Evolutionary conservation across 2,888 invertebrate genomes (phyloP), one percentile per base, ranked within the genome.

Genomic region (Aricia artaxerxes): DNA sequence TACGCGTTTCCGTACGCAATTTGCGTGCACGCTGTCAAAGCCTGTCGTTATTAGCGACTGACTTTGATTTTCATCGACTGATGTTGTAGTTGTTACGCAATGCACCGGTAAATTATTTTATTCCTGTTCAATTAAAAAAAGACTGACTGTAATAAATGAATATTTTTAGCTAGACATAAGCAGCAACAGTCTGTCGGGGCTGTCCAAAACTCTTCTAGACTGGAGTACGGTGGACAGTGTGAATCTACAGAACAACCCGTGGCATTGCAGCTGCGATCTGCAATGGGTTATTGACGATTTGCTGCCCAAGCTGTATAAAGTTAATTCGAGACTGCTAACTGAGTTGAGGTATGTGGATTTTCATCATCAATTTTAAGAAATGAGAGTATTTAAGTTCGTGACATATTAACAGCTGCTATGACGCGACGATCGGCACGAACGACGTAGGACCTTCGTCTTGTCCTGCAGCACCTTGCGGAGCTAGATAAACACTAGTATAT

Each of bases 211-310:
- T 2, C 85, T 95, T n/a, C 85, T 93, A 1, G 87, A 89, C 77
- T 95, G 92, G 92, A 84, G 86, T 0, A 84, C 91, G 6, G 83
- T 83, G 1, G 91, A 92, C 6, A 94, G 92, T 0, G 91, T 95
- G 0, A 92, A 96, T 86, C 86, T 96, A 4, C 96, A 96, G 90
- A 91, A 90, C 82, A 96, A 96, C 87, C 96, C 96, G 1, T 96
- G 96, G 94, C 88, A 92, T 81, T 96, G 96, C 84, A 87, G 92
- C 81, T 96, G 96, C 84, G 90, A 93, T 61, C 86, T 96, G 84
- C 95, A 96, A 84, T 96, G 96, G 95, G 86, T 96, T 82, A 86
- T 96, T 35, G 93, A 95, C 75, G 91, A 93, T 40, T 86, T 96
- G 61, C 84, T 96, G 69, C 94, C 95, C 0, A 86, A 88, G 79